Evolutionary conservation across 2,888 invertebrate genomes (phyloP), one percentile per base, ranked within the genome.

Genomic region (Aporophyla nigra): DNA sequence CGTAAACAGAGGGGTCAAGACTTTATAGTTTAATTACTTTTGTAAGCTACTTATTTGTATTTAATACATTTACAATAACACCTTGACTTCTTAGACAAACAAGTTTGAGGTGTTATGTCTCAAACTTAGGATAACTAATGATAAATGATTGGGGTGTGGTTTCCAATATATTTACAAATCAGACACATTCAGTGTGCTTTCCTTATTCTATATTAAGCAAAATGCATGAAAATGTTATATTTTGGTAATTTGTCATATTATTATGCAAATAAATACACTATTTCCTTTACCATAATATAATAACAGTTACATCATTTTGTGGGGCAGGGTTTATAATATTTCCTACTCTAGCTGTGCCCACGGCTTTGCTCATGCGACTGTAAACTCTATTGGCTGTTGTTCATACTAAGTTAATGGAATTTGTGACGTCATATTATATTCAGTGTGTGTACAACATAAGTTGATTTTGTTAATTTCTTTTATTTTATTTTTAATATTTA

Each of bases 11-110:
- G 27, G 71, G 81, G 73, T 83, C 78, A 83, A 67, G 70, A 71
- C 79, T 61, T 59, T 65, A 51, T 74, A 69, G 74, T 79, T 73
- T 86, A 76, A 80, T 74, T 74, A 82, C 69, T 62, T 70, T 78
- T 66, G 51, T 71, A 67, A 61, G 27, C 43, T 76, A 78, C 65
- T 76, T 66, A 70, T 59, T 71, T 53, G n/a, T 53, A 61, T 59
- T 73, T 67, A 58, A 73, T 80, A 67, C 16, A 71, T 76, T 71
- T 65, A 62, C 61, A 84, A 63, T 62, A 70, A 82, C 68, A 74
- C 56, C 21, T 62, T n/a, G 16, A n/a, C 51, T 27, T 72, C 21
- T 51, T 19, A 46, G 21, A n/a, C 6, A 21, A 10, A 54, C 1
- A 33, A 46, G 10, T 10, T 33, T 19, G 14, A 24, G 56, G 24